Conservation (phyloP, 2,797 vertebrate species). For the Typhlichthys eigenmanni region DNA sequence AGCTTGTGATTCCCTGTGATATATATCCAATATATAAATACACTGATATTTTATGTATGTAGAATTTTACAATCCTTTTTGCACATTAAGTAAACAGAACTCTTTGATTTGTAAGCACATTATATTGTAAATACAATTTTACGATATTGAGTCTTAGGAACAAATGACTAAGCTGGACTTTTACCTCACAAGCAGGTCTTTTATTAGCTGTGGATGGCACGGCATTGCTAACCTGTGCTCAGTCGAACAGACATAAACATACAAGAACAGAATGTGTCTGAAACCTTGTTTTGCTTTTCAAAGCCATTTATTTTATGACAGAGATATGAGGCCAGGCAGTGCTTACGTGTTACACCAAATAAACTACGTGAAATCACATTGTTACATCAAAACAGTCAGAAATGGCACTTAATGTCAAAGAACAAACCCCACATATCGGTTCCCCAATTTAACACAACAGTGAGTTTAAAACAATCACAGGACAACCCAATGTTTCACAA, state of each 20-base stretch:
- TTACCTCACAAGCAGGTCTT: conserved; percentile 26
- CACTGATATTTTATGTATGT: conserved; percentile 4
- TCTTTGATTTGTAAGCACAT: conserved; percentile 4
- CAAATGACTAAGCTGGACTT: conserved; percentile 18
- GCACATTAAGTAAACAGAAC: conserved; percentile 32
- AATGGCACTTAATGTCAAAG: conserved; percentile 61
- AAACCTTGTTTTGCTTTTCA: conserved; percentile 43
- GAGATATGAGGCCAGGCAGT: conserved; percentile 70
- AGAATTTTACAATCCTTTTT: conserved; percentile 31
- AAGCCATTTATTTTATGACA: conserved; percentile 55
- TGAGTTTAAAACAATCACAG: conserved; percentile 60
- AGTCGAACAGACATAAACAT: conserved; percentile 42
- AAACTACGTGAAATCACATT: conserved; percentile 68
- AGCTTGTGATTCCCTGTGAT: background rate
- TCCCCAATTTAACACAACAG: conserved; percentile 19
- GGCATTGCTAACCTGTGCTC: conserved; percentile 7
- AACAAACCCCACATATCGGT: background rate
- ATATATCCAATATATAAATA: background rate
- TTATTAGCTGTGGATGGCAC: conserved; percentile 23
- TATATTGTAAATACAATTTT: conserved; percentile 23
- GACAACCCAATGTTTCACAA: conserved; percentile 50
- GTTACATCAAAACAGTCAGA: conserved; percentile 63
- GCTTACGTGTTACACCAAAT: conserved; percentile 71
- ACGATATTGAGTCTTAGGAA: conserved; percentile 27
- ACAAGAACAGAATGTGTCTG: conserved; percentile 6